Evolutionary conservation across 1,140 invertebrate genomes (phyloP).

Genomic region (Drosophila guanche): DNA sequence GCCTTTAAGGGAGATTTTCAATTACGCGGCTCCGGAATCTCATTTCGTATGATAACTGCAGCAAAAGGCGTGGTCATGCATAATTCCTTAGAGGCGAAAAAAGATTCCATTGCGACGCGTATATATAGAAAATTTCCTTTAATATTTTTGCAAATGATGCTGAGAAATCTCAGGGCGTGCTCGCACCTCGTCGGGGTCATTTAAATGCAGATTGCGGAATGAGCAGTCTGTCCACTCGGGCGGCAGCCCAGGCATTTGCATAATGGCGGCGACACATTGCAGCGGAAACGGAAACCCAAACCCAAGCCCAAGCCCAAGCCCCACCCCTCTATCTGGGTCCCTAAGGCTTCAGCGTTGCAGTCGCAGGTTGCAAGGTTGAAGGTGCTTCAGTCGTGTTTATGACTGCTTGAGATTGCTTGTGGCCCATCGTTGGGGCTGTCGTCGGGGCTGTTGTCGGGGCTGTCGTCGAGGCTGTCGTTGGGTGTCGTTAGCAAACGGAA

Average conservation of each 20-base stretch:
- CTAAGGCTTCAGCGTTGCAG: constrained; percentile 16
- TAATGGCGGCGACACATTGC: constrained; percentile 78
- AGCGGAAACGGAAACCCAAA: constrained; percentile 73
- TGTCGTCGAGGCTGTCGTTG: constrained; percentile 22
- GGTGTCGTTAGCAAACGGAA: constrained; percentile 57
- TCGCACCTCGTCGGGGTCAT: constrained; percentile 62
- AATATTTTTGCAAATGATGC: constrained; percentile 74
- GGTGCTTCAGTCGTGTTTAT: constrained; percentile 70
- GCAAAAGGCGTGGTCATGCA: constrained; percentile 28
- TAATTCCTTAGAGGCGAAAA: constrained; percentile 21
- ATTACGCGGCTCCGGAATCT: constrained; percentile 46
- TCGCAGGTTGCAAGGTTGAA: constrained; percentile 45
- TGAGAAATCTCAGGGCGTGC: constrained; percentile 56
- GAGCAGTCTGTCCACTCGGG: constrained; percentile 57
- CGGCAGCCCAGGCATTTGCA: constrained; percentile 58
- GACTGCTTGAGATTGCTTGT: constrained; percentile 66
- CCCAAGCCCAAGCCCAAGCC: constrained; percentile 9
- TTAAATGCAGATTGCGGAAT: constrained; percentile 79
- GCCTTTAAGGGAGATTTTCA: constrained; percentile 38
- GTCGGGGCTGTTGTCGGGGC: constrained; percentile 29
- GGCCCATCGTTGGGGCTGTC: constrained; percentile 36
- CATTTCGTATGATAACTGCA: constrained; percentile 42
- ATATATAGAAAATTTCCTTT: constrained; percentile 26
- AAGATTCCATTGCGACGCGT: constrained; percentile 24
- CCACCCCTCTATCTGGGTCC: not conserved